Evolutionary conservation across 2,113 vertebrate species (phyloP).

Genomic region (Clinocottus analis): DNA sequence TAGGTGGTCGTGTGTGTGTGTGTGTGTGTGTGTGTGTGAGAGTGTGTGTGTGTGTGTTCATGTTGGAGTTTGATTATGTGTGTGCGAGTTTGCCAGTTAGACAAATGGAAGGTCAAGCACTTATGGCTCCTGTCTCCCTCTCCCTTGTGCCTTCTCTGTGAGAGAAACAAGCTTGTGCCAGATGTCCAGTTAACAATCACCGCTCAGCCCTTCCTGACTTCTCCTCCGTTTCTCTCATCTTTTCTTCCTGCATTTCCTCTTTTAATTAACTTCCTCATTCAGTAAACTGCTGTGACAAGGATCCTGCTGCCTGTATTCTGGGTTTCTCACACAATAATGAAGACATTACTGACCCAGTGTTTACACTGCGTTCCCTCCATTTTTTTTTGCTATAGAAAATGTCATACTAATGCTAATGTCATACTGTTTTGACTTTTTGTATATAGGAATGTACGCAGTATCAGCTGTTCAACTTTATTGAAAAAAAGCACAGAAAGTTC

Average conservation of each 20-base stretch:
- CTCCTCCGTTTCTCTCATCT: constrained; percentile 47
- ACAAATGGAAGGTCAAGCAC: constrained; percentile 75
- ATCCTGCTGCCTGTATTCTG: constrained; percentile 34
- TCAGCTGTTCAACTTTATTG: not conserved
- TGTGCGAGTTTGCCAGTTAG: constrained; percentile 57
- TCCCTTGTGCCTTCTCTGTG: constrained; percentile 50
- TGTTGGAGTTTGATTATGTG: constrained; percentile 51
- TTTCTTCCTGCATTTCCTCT: constrained; percentile 46
- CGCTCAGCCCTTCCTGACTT: constrained; percentile 61
- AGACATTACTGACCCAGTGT: constrained; percentile 8
- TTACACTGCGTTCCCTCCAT: not conserved
- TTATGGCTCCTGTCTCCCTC: constrained; percentile 48
- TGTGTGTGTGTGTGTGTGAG: constrained; percentile 11
- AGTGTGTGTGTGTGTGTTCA: constrained; percentile 3
- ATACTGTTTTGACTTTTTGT: not conserved
- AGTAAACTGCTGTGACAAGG: constrained; percentile 46
- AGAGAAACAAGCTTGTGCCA: constrained; percentile 62
- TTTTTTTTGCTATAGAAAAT: no score
- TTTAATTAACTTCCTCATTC: constrained; percentile 60
- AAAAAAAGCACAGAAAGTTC: not conserved
- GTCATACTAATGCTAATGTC: no score
- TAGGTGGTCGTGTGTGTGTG: constrained; percentile 23
- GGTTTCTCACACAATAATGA: constrained; percentile 35
- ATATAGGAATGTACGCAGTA: not conserved
- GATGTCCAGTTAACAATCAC: constrained; percentile 72